Evolutionary conservation across 2,888 invertebrate genomes (phyloP).

Genomic region (Lithophane socia): DNA sequence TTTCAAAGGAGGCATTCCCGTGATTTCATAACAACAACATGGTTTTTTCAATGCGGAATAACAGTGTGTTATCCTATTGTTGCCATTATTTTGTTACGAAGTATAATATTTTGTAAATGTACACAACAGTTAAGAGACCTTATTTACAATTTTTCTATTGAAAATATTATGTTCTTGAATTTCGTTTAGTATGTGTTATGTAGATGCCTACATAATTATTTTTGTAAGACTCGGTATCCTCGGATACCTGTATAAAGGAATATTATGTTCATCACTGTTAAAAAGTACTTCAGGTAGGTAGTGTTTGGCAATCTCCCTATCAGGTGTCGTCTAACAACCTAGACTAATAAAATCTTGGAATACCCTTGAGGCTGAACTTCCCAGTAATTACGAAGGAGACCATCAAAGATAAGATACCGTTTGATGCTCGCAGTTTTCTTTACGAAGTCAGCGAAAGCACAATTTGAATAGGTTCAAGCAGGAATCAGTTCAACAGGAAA

Average conservation of each 20-base stretch:
- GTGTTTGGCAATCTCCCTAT: not conserved
- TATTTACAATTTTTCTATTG: not conserved
- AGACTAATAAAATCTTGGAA: not conserved
- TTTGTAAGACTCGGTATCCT: not conserved
- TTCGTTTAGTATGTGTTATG: not conserved
- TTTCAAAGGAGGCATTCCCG: not conserved
- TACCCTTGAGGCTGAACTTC: not conserved
- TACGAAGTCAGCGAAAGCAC: not conserved
- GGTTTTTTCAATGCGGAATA: not conserved
- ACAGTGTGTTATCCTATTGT: not conserved
- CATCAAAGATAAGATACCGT: slow-evolving; percentile 1
- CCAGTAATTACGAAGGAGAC: slow-evolving; percentile 1
- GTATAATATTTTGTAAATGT: not conserved
- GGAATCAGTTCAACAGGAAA: not conserved
- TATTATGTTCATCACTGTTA: not conserved
- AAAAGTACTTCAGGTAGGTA: not conserved
- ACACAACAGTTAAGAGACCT: not conserved
- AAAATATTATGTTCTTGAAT: not conserved
- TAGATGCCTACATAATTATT: not conserved
- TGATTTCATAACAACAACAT: not conserved
- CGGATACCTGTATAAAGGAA: not conserved
- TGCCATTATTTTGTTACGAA: too few species aligned
- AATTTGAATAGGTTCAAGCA: not conserved
- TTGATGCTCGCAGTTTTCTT: not conserved
- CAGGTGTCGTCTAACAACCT: not conserved